phyloP scores from a whole-genome alignment of 2,113 vertebrate species.

The Centrocercus urophasianus region DNA sequence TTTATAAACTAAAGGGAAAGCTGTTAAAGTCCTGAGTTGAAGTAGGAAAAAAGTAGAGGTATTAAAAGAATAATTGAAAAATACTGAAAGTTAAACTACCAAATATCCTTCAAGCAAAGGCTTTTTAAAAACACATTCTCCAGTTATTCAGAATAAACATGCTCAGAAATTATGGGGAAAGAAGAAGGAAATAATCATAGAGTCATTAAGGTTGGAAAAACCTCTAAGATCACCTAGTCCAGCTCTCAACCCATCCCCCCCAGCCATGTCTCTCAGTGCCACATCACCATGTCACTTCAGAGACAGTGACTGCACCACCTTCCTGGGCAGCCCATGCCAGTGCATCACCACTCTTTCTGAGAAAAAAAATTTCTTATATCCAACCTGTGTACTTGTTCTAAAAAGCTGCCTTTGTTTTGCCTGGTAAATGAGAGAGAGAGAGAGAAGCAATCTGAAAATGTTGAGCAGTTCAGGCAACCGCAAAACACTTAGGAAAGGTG shows the following conservation, averaged over 20 bases:
- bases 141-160: neutral
- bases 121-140: neutral
- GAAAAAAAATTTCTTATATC: too few relatives aligned
- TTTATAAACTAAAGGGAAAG: neutral
- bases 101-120: neutral
- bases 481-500: neutral
- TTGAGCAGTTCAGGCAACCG: neutral
- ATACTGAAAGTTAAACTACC: neutral
- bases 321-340: too few relatives aligned
- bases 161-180: neutral
- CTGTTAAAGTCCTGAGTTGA: neutral
- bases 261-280: too few relatives aligned
- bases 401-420: fast-evolving
- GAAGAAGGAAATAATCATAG: neutral
- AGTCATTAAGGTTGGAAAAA: too few relatives aligned
- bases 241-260: too few relatives aligned
- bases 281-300: too few relatives aligned
- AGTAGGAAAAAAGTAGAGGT: neutral
- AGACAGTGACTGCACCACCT: too few relatives aligned
- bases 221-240: too few relatives aligned
- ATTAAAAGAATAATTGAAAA: neutral
- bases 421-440: neutral
- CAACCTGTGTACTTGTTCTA: neutral
- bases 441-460: neutral
- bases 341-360: too few relatives aligned